Evolutionary conservation across 2,888 invertebrate species (phyloP).

Genomic region (Sepioteuthis lessoniana): DNA sequence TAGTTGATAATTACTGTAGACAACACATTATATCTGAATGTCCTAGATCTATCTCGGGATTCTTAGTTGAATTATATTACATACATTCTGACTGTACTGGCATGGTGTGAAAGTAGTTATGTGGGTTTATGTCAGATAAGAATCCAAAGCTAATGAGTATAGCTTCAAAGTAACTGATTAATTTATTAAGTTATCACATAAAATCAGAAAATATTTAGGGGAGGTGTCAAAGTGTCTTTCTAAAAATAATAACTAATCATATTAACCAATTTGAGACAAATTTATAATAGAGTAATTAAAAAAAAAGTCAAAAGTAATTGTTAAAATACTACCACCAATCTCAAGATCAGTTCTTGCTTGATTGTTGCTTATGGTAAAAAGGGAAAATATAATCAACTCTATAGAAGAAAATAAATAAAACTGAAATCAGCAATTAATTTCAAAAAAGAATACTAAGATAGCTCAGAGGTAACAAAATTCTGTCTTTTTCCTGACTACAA

Average conservation of each 20-base stretch:
- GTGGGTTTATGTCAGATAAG: not conserved
- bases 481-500: not conserved
- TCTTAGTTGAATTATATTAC: too few species aligned
- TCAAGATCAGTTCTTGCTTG: not conserved
- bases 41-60: too few species aligned
- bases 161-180: not conserved
- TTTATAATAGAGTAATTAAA: not conserved
- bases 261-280: not conserved
- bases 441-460: not conserved
- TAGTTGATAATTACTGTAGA: too few species aligned
- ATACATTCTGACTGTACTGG: not conserved
- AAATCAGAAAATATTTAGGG: not conserved
- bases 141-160: not conserved
- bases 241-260: constrained; percentile 25
- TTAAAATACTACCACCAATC: not conserved
- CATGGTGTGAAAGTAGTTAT: not conserved
- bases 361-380: not conserved
- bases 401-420: not conserved
- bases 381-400: not conserved
- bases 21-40: too few species aligned
- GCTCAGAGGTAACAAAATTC: not conserved
- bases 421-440: not conserved
- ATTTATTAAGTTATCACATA: not conserved
- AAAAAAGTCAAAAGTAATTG: not conserved
- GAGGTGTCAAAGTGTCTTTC: not conserved